phyloP scores from a whole-genome alignment of 2,888 invertebrate species.

The Archips xylosteana region DNA sequence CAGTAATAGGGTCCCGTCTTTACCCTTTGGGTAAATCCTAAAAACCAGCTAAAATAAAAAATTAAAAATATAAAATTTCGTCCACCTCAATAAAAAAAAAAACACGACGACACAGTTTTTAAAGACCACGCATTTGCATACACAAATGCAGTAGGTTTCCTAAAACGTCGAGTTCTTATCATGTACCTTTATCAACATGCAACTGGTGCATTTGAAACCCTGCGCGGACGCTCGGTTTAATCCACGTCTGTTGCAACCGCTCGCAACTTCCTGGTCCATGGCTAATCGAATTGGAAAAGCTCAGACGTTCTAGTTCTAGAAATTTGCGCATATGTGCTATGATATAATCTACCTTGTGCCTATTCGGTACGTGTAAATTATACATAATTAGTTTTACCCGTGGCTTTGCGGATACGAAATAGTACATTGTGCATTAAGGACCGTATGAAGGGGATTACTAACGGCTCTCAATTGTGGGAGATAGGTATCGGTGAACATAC shows the following conservation, averaged over 20 bases:
- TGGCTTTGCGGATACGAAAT: too few species aligned
- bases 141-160: conserved; percentile 1
- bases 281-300: conserved; percentile 39
- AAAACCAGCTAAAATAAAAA: too few species aligned
- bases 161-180: conserved; percentile 24
- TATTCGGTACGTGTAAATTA: neutral
- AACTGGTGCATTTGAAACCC: conserved; percentile 17
- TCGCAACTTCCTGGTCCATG: conserved; percentile 30
- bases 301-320: conserved; percentile 26
- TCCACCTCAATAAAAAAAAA: too few species aligned
- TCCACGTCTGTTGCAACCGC: conserved; percentile 32
- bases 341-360: conserved; percentile 12
- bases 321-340: conserved; percentile 27
- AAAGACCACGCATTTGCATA: neutral
- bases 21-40: too few species aligned
- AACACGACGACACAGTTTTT: too few species aligned
- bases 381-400: neutral
- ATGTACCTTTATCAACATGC: conserved; percentile 25
- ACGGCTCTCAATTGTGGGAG: too few species aligned
- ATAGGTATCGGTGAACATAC: too few species aligned
- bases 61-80: too few species aligned
- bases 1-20: too few species aligned
- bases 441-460: too few species aligned
- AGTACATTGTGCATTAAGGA: too few species aligned
- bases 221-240: conserved; percentile 9